A percentile compares a stretch with the other conserved stretches of the same genome.
phyloP scores from a whole-genome alignment of 2,888 invertebrate genomes.

The Ormyrus labotus region DNA sequence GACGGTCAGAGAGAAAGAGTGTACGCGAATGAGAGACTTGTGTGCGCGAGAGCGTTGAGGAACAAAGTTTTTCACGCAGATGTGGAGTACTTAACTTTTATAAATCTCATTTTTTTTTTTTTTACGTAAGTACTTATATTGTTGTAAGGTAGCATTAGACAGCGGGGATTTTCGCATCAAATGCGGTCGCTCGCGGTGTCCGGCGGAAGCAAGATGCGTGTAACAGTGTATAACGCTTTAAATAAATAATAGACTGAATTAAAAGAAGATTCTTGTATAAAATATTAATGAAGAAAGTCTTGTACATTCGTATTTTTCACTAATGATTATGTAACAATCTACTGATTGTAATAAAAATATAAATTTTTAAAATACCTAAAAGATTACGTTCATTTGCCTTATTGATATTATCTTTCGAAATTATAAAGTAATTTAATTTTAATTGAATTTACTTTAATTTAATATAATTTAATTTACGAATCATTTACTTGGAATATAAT shows the following conservation, averaged over 20 bases:
- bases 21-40: background rate
- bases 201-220: slow-evolving; percentile 35
- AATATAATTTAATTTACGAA: no score
- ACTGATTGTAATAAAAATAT: slow-evolving; percentile 44
- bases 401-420: no score
- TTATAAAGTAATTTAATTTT: no score
- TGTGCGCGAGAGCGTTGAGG: background rate
- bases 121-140: slow-evolving; percentile 32
- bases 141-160: slow-evolving; percentile 46
- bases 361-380: slow-evolving; percentile 27
- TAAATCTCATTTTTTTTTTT: slow-evolving; percentile 24
- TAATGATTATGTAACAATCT: slow-evolving; percentile 46
- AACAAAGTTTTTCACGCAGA: slow-evolving; percentile 27
- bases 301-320: slow-evolving; percentile 48
- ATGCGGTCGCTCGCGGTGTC: slow-evolving; percentile 32
- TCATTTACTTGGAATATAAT: no score
- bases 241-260: slow-evolving; percentile 55
- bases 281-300: slow-evolving; percentile 43
- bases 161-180: slow-evolving; percentile 22
- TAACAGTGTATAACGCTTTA: slow-evolving; percentile 51
- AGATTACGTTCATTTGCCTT: background rate
- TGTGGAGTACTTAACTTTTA: slow-evolving; percentile 17
- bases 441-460: no score
- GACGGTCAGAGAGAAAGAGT: slow-evolving; percentile 3
- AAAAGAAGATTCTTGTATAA: slow-evolving; percentile 51